Evolutionary conservation across 1,140 invertebrate genomes (phyloP), one percentile per base, ranked within the genome.

Genomic region (Drosophila trapezifrons): DNA sequence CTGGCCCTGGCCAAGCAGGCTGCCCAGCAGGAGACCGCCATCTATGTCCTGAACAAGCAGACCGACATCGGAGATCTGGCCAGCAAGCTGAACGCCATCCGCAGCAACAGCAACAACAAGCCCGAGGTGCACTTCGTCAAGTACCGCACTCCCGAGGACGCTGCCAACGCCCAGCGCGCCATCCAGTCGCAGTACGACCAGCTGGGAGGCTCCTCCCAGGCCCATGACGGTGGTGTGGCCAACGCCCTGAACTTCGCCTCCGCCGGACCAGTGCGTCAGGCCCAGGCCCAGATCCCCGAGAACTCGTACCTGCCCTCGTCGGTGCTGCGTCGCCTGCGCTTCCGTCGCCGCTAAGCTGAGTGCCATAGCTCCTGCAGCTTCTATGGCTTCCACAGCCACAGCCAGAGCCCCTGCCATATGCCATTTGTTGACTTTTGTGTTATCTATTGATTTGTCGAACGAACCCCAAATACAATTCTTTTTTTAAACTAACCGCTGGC

Each of bases 1-100:
- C 46, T 91, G 55, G 73, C 86, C 25, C 51, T 91, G 55, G 90
- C 90, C 32, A 91, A 91, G 76, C 85, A 90, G 72, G 85, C 85
- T 76, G 76, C 82, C 35, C 73, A 91, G 54, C 81, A 91, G 49
- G 62, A 84, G 76, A 91, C 90, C 66, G 90, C 90, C 66, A 91
- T 87, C 72, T 87, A 87, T 62, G 83, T 87, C 29, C 78, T 87
- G 13, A 87, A 87, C 83, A 87, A 87, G 67, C 83, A 86, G 67
- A 62, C 83, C 20, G 83, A 86, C 27, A 78, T 86, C 12, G 82
- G 82, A 38, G 83, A 86, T 54, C 56, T 86, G 32, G 78, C 82
- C 66, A 71, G 37, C 62, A 85, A 85, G 18, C 37, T 86, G 69
- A 85, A 86, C 18, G 81, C 81, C 55, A 80, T 85, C 51, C 81